Evolutionary conservation across 2,797 vertebrate species (phyloP).

Genomic region (Enteromius argenteus): DNA sequence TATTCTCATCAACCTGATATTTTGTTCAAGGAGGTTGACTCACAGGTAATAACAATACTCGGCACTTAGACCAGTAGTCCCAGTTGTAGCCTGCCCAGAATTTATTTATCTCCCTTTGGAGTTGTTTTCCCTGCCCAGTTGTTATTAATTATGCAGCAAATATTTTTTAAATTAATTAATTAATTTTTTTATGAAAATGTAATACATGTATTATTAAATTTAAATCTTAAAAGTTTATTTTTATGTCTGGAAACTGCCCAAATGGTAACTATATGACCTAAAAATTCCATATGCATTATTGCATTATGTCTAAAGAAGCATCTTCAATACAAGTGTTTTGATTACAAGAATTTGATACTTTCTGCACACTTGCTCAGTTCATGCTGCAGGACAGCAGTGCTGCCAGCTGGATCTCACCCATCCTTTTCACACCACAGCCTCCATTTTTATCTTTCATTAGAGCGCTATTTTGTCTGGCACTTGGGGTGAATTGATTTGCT

Average conservation of each 20-base stretch:
- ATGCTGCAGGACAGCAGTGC: not conserved
- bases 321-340: not conserved
- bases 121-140: not conserved
- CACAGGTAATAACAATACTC: slow-evolving; percentile 1
- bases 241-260: not conserved
- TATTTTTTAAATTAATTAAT: too few species aligned
- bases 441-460: slow-evolving; percentile 14
- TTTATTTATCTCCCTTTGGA: not conserved
- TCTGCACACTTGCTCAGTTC: not conserved
- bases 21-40: not conserved
- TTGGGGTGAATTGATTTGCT: slow-evolving; percentile 11
- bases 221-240: not conserved
- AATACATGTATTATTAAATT: not conserved
- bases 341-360: not conserved
- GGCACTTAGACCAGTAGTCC: not conserved
- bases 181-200: not conserved
- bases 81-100: not conserved
- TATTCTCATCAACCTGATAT: not conserved
- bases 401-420: slow-evolving; percentile 26
- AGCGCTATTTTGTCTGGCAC: slow-evolving; percentile 26
- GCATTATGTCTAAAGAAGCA: slow-evolving; percentile 14
- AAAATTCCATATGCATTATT: not conserved
- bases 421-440: slow-evolving; percentile 19
- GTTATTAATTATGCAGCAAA: not conserved
- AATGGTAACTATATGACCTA: not conserved